These are phyloP conservation scores for Microctenopoma stevenorrisi DNA, from an alignment of 2,797 vertebrate species.

Conservation along the genomic window DNA sequence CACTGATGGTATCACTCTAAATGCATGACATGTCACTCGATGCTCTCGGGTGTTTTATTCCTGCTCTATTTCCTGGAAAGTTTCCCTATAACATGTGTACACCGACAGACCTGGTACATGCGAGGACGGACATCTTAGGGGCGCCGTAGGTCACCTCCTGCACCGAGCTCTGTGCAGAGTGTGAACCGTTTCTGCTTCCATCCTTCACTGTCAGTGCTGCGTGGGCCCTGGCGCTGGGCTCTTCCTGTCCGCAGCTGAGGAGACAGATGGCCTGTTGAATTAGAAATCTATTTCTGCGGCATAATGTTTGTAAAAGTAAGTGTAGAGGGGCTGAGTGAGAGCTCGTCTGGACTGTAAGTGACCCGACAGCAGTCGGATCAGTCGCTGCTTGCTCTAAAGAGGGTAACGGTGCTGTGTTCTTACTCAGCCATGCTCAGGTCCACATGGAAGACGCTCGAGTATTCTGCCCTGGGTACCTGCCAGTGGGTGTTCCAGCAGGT, in stretches of 20 bases:
- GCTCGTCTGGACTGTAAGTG: neutral
- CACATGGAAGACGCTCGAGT: no score
- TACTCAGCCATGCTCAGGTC: no score
- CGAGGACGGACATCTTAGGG: conserved; percentile 1
- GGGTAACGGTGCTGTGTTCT: no score
- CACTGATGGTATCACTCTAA: no score
- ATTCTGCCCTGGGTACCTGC: no score
- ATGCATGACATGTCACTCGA: no score
- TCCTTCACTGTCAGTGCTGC: conserved; percentile 38
- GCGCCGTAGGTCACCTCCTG: conserved; percentile 17
- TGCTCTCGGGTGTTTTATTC: no score
- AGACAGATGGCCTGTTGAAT: conserved; percentile 68
- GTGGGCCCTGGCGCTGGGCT: conserved; percentile 42
- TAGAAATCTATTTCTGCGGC: conserved; percentile 46
- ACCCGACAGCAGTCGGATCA: neutral
- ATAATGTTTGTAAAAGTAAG: conserved; percentile 28
- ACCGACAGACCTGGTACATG: neutral
- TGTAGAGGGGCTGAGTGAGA: conserved; percentile 13
- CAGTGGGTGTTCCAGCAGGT: no score
- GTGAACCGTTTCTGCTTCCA: conserved; percentile 22
- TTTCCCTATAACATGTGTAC: no score
- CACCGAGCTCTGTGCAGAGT: conserved; percentile 14
- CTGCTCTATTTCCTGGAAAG: no score
- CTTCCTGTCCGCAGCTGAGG: conserved; percentile 47
- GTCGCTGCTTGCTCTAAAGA: no score